These are phyloP conservation scores for Pseudomugil tenellus DNA, from an alignment of 2,797 vertebrate genomes.

Conservation along the genomic window DNA sequence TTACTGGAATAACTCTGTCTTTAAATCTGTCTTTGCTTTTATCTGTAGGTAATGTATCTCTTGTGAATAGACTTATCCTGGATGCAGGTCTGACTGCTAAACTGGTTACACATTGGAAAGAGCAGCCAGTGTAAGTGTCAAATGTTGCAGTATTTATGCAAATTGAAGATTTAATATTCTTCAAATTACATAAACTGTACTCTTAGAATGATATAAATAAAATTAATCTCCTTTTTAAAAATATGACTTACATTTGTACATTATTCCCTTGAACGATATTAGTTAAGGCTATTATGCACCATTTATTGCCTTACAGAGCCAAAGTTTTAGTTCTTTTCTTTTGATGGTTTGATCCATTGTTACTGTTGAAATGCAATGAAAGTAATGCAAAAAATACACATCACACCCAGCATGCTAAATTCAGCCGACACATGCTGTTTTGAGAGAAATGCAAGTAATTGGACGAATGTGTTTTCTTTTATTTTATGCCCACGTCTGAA, in stretches of 20 bases:
- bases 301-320: slow-evolving; percentile 33
- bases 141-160: not conserved
- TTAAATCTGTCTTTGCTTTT: slow-evolving; percentile 39
- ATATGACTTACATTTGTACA: slow-evolving; percentile 29
- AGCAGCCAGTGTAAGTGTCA: slow-evolving; percentile 88
- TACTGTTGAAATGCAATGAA: slow-evolving; percentile 63
- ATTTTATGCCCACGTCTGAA: slow-evolving; percentile 50
- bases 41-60: slow-evolving; percentile 71
- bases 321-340: slow-evolving; percentile 31
- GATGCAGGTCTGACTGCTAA: slow-evolving; percentile 94
- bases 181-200: not conserved
- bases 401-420: slow-evolving; percentile 43
- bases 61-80: slow-evolving; percentile 90
- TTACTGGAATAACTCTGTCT: slow-evolving; percentile 17
- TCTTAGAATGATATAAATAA: not conserved
- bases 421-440: slow-evolving; percentile 53
- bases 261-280: slow-evolving; percentile 15
- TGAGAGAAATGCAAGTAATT: slow-evolving; percentile 55
- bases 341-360: slow-evolving; percentile 42
- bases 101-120: slow-evolving; percentile 90
- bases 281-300: slow-evolving; percentile 28
- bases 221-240: slow-evolving; percentile 6
- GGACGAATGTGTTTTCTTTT: slow-evolving; percentile 49
- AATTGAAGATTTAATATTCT: slow-evolving; percentile 9
- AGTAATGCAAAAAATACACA: slow-evolving; percentile 42